A percentile compares a stretch with the other conserved stretches of the same genome.
Conservation (phyloP, 2,113 vertebrate species). For the Maccullochella peelii region DNA sequence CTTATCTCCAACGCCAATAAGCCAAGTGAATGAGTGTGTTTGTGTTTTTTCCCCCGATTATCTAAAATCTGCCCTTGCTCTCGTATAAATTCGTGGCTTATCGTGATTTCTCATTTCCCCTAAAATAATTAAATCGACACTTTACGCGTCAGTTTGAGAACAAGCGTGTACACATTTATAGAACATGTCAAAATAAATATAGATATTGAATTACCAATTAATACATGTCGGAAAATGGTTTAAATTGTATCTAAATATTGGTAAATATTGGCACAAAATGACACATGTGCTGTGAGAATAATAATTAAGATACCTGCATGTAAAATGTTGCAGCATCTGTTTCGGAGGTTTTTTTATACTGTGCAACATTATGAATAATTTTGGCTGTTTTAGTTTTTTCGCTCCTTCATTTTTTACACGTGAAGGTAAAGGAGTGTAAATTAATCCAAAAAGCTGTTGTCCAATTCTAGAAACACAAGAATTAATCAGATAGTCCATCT, state of each 20-base stretch:
- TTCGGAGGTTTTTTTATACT: background rate
- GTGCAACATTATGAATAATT: conserved; percentile 13
- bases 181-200: background rate
- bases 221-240: conserved; percentile 2
- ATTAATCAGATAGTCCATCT: conserved; percentile 97
- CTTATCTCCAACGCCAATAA: conserved; percentile 55
- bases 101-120: background rate
- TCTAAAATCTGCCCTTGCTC: conserved; percentile 38
- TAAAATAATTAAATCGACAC: conserved; percentile 10
- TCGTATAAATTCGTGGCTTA: background rate
- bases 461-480: conserved; percentile 99
- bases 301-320: conserved; percentile 9
- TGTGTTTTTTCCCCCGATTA: background rate
- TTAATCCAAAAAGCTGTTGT: conserved; percentile 93
- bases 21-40: conserved; percentile 28
- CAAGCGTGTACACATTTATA: background rate
- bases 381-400: conserved; percentile 17
- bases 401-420: conserved; percentile 75
- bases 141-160: background rate
- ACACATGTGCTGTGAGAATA: background rate
- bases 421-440: conserved; percentile 87
- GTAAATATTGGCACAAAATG: conserved; percentile 8
- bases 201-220: background rate
- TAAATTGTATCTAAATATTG: background rate
- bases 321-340: background rate